These are phyloP conservation scores for Malurus splendens DNA, from an alignment of 2,797 vertebrate genomes.

Conservation along the genomic window DNA sequence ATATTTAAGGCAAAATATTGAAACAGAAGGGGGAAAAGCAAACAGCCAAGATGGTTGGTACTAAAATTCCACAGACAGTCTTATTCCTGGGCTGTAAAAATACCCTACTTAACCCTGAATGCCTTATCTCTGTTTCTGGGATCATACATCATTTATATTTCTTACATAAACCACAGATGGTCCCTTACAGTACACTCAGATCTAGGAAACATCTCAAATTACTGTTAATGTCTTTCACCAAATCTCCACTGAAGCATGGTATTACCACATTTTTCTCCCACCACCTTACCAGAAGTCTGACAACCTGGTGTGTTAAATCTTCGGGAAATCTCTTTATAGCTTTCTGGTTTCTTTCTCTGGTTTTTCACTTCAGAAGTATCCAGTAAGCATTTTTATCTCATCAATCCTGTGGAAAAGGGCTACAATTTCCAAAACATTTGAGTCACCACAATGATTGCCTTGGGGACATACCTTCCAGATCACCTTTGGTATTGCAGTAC, in stretches of 20 bases:
- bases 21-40: background rate
- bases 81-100: constrained; percentile 12
- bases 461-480: background rate
- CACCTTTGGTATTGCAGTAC: background rate
- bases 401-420: background rate
- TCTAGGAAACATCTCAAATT: constrained; percentile 24
- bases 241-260: constrained; percentile 5
- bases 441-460: background rate
- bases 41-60: background rate
- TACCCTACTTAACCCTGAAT: constrained; percentile 1
- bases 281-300: constrained; percentile 26
- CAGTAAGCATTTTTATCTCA: background rate
- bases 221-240: constrained; percentile 14
- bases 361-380: background rate
- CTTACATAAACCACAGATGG: constrained; percentile 32
- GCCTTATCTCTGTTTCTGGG: constrained; percentile 1
- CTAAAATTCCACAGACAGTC: constrained; percentile 1
- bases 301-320: background rate
- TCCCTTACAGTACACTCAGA: background rate
- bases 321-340: background rate
- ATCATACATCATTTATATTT: constrained; percentile 25
- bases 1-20: constrained; percentile 9
- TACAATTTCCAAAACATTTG: background rate
- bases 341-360: background rate
- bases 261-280: constrained; percentile 19